Conservation (phyloP, 2,888 invertebrate genomes). For the Leptinotarsa haldemani region DNA sequence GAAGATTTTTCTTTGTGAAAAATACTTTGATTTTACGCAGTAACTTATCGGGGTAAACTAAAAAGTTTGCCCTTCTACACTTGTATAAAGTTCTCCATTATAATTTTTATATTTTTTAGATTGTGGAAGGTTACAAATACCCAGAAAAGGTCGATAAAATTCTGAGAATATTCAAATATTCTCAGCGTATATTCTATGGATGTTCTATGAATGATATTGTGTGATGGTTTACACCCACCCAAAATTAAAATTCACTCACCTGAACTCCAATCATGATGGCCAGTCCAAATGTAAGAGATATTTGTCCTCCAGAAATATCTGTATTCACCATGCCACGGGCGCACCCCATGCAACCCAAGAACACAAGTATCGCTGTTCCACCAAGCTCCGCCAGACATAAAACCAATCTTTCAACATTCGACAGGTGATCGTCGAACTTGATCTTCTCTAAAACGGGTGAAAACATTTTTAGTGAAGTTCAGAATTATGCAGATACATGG, state of each 20-base stretch:
- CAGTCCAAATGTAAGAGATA: slow-evolving; percentile 75
- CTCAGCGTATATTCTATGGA: too few relatives aligned
- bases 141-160: too few relatives aligned
- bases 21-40: too few relatives aligned
- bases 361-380: slow-evolving; percentile 75
- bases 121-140: too few relatives aligned
- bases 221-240: not conserved
- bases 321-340: slow-evolving; percentile 63
- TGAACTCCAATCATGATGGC: slow-evolving; percentile 77
- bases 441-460: slow-evolving; percentile 61
- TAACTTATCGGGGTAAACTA: too few relatives aligned
- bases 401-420: slow-evolving; percentile 57
- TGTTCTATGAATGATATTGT: too few relatives aligned
- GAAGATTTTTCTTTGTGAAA: too few relatives aligned
- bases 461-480: not conserved
- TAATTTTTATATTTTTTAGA: too few relatives aligned
- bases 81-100: too few relatives aligned
- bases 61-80: too few relatives aligned
- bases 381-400: slow-evolving; percentile 71
- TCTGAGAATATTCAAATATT: too few relatives aligned
- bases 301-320: slow-evolving; percentile 65
- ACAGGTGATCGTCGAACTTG: slow-evolving; percentile 54
- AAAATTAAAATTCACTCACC: slow-evolving; percentile 60
- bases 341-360: slow-evolving; percentile 80
- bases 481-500: too few relatives aligned